Evolutionary conservation across 2,113 vertebrate genomes (phyloP), one percentile per base, ranked within the genome.

Genomic region (Callocephalon fimbriatum): DNA sequence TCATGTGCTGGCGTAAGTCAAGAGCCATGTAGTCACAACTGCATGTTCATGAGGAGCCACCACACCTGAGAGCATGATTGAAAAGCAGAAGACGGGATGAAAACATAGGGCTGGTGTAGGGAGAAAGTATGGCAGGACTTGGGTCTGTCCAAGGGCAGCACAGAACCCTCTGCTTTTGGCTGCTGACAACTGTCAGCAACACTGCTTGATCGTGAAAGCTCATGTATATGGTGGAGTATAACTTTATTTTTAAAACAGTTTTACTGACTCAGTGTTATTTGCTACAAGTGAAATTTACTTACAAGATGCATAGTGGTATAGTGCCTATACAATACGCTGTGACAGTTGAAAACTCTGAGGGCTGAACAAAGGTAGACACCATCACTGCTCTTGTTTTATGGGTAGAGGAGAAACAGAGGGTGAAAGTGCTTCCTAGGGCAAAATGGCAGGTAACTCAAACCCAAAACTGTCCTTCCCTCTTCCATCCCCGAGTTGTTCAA

Each of bases 11-110:
- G 12, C 40, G 2, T 44, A 83, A 93, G 37, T 89, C 22, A 37
- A 83, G 27, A 86, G 35, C 37, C 10, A 20, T 2, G 9, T 4
- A 26, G 37, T 58, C 44, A 38, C 15, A 73, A 26, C 19, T 17
- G 22, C 40, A 15, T 0, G 4, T 11, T 67, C 15, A n/a, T 5
- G 14, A 88, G 40, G 27, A 93, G 35, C 23, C 8, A 6, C 1
- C 1, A 1, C 11, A 56, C 4, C 1, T 10, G 22, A 53, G 3
- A 61, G 2, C 1, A 3, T 10, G 18, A 62, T 37, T 19, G 47
- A 71, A 47, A 44, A 71, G 20, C 37, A 77, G 47, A 91, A 38
- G 38, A 73, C 0, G 3, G 13, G 38, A 31, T 51, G 15, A 81
- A n/a, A 50, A 59, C 17, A 35, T 13, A 4, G 11, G 3, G 4